Evolutionary conservation across 2,888 invertebrate species (phyloP), one percentile per base, ranked within the genome.

Genomic region (Phengaris alcon): DNA sequence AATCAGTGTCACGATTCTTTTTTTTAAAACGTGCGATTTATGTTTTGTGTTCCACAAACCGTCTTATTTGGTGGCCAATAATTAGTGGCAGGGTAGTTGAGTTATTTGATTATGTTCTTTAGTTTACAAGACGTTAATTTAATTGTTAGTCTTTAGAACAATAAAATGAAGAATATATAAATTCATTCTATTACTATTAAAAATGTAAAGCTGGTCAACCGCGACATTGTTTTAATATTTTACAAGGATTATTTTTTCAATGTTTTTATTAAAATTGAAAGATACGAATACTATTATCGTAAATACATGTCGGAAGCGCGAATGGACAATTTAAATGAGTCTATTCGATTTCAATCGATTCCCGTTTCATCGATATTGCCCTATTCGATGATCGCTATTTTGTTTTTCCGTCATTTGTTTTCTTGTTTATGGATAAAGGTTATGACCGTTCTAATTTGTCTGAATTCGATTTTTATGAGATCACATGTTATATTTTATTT

Each of bases 1-100:
- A 74, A 74, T 74, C 74, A 74, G 74, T 74, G 74, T 74, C 74
- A 74, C 10, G 68, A 55, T 13, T 73, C 64, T 64, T 64, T 64
- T 52, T 64, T 64, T 8, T 13, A 64, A 64, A 44, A 64, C 35
- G 0, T 64, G 64, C 64, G 64, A 64, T 64, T 64, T 64, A 64
- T 64, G 59, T 64, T 64, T 22, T 22, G 6, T 35, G 13, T 64
- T 64, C 3, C 64, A 64, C 35, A 35, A 64, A 64, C 35, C 35
- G 64, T 64, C 12, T 44, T 35, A 35, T 44, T 64, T 64, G 64
- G 12, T 44, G 6, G 12, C 10, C 35, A 64, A 35, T 64, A 64
- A 64, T 64, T 64, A 64, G 64, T 64, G 6, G 59, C 15, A 59
- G 12, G 35, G 64, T 64, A 15, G 64, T 35, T 12, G 5, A 15